Conservation (phyloP, 2,113 vertebrate genomes). For the Channa maculata region DNA sequence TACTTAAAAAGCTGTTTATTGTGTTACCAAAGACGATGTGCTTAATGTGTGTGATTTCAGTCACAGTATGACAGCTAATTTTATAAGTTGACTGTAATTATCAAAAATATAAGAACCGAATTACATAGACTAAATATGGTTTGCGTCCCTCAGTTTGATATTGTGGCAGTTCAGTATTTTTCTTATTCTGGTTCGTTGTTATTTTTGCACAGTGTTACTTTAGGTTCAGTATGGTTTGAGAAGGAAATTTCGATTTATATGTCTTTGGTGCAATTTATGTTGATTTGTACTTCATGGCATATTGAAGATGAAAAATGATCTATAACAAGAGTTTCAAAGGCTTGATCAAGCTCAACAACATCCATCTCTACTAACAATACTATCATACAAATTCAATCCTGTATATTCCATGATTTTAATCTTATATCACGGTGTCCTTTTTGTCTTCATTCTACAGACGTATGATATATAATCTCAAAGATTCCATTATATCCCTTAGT, state of each 20-base stretch:
- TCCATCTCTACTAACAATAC: no score
- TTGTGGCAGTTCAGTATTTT: not conserved
- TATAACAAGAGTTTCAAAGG: not conserved
- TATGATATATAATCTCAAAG: not conserved
- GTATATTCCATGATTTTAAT: not conserved
- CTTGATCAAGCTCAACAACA: not conserved
- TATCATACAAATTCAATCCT: not conserved
- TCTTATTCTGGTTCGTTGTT: not conserved
- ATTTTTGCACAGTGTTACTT: fast-evolving
- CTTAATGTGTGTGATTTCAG: not conserved
- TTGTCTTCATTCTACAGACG: not conserved
- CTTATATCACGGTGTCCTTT: not conserved
- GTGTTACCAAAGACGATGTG: no score
- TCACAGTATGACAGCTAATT: slow-evolving; percentile 3
- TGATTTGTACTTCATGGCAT: not conserved
- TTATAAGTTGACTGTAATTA: not conserved
- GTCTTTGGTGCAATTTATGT: not conserved
- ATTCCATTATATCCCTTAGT: slow-evolving; percentile 9
- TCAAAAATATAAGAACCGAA: not conserved
- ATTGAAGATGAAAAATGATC: slow-evolving; percentile 8
- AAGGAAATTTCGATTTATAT: slow-evolving; percentile 1
- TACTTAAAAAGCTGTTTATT: no score
- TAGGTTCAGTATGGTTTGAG: not conserved
- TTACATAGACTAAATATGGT: not conserved
- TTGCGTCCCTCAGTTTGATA: not conserved